phyloP scores from a whole-genome alignment of 2,113 vertebrate genomes.

The Melozone crissalis region DNA sequence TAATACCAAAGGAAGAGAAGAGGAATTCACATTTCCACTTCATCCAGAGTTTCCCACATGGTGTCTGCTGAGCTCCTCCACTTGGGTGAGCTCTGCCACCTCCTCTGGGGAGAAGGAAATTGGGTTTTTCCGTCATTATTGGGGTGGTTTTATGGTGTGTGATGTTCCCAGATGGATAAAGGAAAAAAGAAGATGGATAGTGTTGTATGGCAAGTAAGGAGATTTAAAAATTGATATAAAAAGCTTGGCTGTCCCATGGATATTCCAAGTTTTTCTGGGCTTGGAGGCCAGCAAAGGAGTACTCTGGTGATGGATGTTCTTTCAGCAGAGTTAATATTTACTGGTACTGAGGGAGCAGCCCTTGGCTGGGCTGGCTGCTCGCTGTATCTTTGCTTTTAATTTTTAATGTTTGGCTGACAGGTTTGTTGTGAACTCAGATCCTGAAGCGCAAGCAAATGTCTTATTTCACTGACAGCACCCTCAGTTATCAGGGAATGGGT shows the following conservation, averaged over 20 bases:
- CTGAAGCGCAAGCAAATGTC: background rate
- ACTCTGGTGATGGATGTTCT: background rate
- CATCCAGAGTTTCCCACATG: too few species aligned
- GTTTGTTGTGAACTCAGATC: background rate
- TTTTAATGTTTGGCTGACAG: slow-evolving; percentile 8
- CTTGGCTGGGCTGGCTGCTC: background rate
- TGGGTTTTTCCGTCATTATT: too few species aligned
- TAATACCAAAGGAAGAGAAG: too few species aligned
- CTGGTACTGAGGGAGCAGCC: background rate
- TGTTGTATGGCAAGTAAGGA: background rate
- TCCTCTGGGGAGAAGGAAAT: too few species aligned
- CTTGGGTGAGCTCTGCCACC: too few species aligned
- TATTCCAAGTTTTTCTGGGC: background rate
- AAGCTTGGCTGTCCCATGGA: background rate
- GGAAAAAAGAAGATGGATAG: background rate
- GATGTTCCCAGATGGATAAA: too few species aligned
- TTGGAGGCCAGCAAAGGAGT: background rate
- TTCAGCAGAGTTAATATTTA: slow-evolving; percentile 2
- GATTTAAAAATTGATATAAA: background rate
- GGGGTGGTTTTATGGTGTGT: too few species aligned
- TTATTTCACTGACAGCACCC: background rate
- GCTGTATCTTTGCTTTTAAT: background rate
- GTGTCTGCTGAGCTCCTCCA: too few species aligned
- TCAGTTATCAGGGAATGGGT: background rate
- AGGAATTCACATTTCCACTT: too few species aligned